These are phyloP conservation scores for Buphagus erythrorhynchus DNA, from an alignment of 2,797 vertebrate species.

Conservation along the genomic window DNA sequence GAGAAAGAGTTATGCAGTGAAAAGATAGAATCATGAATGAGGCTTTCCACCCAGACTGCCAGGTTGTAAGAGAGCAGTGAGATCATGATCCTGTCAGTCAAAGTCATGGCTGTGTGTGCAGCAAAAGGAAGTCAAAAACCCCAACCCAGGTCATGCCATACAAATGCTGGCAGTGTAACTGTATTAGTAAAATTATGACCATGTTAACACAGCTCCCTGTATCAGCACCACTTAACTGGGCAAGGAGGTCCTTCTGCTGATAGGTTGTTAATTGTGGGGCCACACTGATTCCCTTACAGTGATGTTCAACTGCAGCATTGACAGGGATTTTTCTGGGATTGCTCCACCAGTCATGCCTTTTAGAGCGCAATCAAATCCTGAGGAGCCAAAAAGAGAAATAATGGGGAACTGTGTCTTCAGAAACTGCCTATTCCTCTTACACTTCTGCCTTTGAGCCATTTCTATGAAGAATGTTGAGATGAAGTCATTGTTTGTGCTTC, in stretches of 20 bases:
- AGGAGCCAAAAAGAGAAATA: not conserved
- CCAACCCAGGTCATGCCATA: not conserved
- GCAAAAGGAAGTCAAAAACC: not conserved
- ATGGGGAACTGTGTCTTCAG: not conserved
- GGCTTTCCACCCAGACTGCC: not conserved
- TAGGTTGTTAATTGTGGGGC: not conserved
- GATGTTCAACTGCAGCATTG: not conserved
- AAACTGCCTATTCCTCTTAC: not conserved
- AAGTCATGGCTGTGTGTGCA: not conserved
- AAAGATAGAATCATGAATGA: not conserved
- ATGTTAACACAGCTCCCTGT: fast-evolving
- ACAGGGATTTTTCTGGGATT: not conserved
- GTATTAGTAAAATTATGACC: not conserved
- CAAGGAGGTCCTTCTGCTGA: not conserved
- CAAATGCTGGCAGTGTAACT: not conserved
- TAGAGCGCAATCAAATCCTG: not conserved
- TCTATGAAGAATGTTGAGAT: not conserved
- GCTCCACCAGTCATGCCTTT: not conserved
- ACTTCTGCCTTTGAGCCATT: not conserved
- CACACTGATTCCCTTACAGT: not conserved
- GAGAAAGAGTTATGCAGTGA: fast-evolving
- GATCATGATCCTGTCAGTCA: fast-evolving
- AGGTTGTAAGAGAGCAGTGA: not conserved
- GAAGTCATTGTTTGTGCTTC: not conserved
- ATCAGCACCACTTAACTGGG: not conserved